Evolutionary conservation across 2,888 invertebrate genomes (phyloP).

Genomic region (Congeria kusceri): DNA sequence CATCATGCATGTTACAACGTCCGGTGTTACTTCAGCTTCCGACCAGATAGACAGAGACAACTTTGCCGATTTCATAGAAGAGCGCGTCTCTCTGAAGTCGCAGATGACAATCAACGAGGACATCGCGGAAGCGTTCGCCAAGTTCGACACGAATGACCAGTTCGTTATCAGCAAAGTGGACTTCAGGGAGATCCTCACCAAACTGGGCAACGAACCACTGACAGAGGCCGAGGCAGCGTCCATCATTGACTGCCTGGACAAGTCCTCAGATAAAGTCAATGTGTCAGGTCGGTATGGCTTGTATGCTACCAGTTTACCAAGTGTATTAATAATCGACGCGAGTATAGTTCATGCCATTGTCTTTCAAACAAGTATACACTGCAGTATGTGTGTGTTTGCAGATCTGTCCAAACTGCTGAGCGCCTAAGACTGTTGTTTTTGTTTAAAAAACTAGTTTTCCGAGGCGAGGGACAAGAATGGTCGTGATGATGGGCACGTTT

Average conservation of each 20-base stretch:
- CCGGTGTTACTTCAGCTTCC: conserved; percentile 10
- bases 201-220: conserved; percentile 52
- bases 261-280: conserved; percentile 33
- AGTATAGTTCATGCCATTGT: too few species aligned
- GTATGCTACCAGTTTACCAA: too few species aligned
- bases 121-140: conserved; percentile 58
- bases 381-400: conserved; percentile 19
- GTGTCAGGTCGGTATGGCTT: conserved; percentile 39
- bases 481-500: too few species aligned
- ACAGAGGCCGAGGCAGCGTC: conserved; percentile 42
- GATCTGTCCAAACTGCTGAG: conserved; percentile 50
- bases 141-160: conserved; percentile 49
- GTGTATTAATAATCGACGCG: too few species aligned
- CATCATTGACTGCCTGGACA: conserved; percentile 36
- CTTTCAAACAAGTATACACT: too few species aligned
- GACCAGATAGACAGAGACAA: conserved; percentile 33
- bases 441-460: too few species aligned
- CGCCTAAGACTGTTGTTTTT: too few species aligned
- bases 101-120: conserved; percentile 51
- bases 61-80: conserved; percentile 46
- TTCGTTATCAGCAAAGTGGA: conserved; percentile 46
- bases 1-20: too few species aligned
- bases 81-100: conserved; percentile 48
- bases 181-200: conserved; percentile 49
- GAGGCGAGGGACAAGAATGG: too few species aligned